Evolutionary conservation across 2,888 invertebrate genomes (phyloP).

Genomic region (Barypeithes pellucidus): DNA sequence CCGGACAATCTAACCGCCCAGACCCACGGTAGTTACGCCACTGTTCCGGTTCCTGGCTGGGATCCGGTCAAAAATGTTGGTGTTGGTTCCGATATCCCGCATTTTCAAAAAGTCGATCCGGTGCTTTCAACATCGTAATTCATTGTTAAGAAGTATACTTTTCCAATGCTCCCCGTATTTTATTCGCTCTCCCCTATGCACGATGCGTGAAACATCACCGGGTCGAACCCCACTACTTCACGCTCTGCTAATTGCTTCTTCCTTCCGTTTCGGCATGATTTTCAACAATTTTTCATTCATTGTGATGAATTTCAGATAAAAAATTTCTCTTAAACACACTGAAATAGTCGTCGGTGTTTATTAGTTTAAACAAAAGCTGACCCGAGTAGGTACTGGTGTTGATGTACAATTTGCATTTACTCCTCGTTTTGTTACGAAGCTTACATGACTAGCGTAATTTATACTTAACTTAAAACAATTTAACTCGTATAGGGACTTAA

Average conservation of each 20-base stretch:
- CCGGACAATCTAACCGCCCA: too few relatives aligned
- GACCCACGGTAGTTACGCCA: too few relatives aligned
- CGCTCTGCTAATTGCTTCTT: slow-evolving; percentile 70
- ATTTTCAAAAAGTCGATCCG: too few relatives aligned
- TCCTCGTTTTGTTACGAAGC: not conserved
- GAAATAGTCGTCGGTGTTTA: slow-evolving; percentile 1
- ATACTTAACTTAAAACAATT: slow-evolving; percentile 28
- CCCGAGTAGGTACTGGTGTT: not conserved
- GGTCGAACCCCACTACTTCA: slow-evolving; percentile 60
- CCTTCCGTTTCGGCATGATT: slow-evolving; percentile 67
- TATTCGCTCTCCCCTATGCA: slow-evolving; percentile 23
- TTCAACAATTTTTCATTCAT: slow-evolving; percentile 54
- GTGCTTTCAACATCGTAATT: too few relatives aligned
- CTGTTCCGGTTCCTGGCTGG: too few relatives aligned
- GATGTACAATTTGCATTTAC: not conserved
- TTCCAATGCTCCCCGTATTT: too few relatives aligned
- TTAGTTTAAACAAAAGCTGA: not conserved
- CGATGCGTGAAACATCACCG: slow-evolving; percentile 7
- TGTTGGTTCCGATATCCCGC: too few relatives aligned
- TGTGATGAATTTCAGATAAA: slow-evolving; percentile 25
- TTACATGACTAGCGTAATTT: slow-evolving; percentile 30
- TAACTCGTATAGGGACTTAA: slow-evolving; percentile 38
- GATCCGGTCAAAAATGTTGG: too few relatives aligned
- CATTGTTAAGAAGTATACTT: too few relatives aligned
- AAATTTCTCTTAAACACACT: slow-evolving; percentile 24